Percentiles rank a stretch among this genome's conserved stretches.
phyloP scores from a whole-genome alignment of 92 coral and sea anemone genomes.

The Blastomussa wellsi region DNA sequence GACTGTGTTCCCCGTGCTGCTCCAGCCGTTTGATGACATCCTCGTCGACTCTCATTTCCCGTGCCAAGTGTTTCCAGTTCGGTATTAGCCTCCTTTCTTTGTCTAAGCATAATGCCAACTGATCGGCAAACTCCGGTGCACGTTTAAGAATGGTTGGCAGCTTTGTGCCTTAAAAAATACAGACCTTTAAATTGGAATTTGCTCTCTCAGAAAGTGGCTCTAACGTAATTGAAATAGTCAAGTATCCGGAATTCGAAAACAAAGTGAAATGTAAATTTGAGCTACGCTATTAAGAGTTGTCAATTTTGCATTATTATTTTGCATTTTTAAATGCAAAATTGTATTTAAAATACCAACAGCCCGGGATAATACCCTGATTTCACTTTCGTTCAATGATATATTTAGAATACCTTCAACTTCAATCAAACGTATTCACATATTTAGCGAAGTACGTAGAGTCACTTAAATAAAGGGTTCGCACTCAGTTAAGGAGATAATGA shows the following conservation, averaged over 20 bases:
- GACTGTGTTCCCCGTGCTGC: slow-evolving; percentile 16
- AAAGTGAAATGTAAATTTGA: too few species aligned
- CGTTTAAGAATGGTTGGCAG: background rate
- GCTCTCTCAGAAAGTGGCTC: too few species aligned
- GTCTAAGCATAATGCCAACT: slow-evolving; percentile 25
- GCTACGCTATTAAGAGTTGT: too few species aligned
- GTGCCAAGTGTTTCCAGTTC: slow-evolving; percentile 26
- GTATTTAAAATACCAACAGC: too few species aligned
- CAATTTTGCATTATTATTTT: too few species aligned
- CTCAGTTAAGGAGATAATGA: background rate
- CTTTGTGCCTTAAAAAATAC: background rate
- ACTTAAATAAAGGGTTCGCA: background rate
- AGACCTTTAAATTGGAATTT: background rate
- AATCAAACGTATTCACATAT: background rate
- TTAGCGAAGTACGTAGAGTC: background rate
- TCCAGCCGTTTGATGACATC: slow-evolving; percentile 5
- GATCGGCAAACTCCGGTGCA: background rate
- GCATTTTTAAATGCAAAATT: too few species aligned
- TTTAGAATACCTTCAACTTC: too few species aligned
- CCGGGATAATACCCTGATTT: too few species aligned
- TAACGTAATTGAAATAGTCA: background rate
- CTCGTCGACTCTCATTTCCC: background rate
- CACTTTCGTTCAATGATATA: too few species aligned
- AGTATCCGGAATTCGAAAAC: too few species aligned
- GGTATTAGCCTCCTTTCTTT: slow-evolving; percentile 18